A percentile compares a stretch with the other conserved stretches of the same genome.
These are phyloP conservation scores for Brachypodius melanocephalos DNA, from an alignment of 2,113 vertebrate species.

Conservation along the genomic window DNA sequence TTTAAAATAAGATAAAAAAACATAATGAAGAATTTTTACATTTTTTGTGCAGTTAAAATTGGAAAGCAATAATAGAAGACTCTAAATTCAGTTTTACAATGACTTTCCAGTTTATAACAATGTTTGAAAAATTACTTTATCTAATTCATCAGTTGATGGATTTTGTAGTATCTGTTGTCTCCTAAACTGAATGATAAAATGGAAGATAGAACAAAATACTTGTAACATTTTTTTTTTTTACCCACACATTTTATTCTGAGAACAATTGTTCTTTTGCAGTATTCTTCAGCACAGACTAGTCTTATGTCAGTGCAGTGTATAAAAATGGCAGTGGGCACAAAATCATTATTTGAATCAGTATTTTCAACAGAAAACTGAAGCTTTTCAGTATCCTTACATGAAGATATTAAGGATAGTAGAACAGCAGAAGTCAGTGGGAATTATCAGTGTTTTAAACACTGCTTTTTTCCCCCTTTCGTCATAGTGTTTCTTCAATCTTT, in stretches of 20 bases:
- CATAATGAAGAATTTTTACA: background rate
- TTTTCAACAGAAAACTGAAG: background rate
- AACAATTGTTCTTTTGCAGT: background rate
- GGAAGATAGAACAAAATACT: background rate
- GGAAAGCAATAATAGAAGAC: background rate
- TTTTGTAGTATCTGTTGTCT: background rate
- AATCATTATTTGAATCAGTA: background rate
- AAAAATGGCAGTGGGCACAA: background rate
- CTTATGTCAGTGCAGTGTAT: background rate
- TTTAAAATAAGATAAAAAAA: background rate
- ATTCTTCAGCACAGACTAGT: background rate
- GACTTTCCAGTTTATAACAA: background rate
- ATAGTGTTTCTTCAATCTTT: background rate
- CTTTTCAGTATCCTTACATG: background rate
- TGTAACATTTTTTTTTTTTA: background rate
- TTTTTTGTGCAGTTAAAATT: background rate
- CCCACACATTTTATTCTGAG: background rate
- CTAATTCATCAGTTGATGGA: background rate
- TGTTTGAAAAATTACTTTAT: background rate
- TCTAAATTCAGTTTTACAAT: background rate
- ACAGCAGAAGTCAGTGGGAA: background rate
- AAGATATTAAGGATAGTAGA: background rate
- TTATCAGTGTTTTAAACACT: background rate
- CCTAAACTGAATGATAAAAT: background rate
- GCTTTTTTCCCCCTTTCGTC: accelerated